Conservation (phyloP, 2,888 invertebrate genomes). For the Tiphia femorata region DNA sequence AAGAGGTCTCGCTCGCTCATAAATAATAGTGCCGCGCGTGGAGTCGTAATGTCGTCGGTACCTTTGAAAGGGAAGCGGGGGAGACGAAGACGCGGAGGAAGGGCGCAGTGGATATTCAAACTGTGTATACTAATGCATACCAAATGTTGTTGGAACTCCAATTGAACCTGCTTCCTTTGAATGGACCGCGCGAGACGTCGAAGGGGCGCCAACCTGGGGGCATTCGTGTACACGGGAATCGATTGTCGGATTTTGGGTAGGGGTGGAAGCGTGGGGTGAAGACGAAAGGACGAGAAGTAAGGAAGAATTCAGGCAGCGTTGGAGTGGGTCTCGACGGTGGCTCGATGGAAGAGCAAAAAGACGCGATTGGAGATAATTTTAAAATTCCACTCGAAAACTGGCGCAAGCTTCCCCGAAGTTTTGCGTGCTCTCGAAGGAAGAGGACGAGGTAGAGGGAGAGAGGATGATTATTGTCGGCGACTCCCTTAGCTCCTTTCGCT, state of each 20-base stretch:
- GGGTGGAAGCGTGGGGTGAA: background rate
- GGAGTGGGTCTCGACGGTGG: constrained; percentile 2
- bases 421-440: too few species aligned
- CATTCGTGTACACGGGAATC: constrained; percentile 32
- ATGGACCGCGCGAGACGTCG: constrained; percentile 13
- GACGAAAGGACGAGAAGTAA: background rate
- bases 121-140: constrained; percentile 56
- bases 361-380: background rate
- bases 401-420: background rate
- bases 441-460: too few species aligned
- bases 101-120: constrained; percentile 13
- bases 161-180: constrained; percentile 51
- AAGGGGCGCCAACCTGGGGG: background rate
- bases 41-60: too few species aligned
- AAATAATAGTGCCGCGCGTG: too few species aligned
- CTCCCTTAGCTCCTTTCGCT: constrained; percentile 13
- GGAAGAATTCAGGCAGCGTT: background rate
- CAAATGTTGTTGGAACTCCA: constrained; percentile 53
- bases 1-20: too few species aligned
- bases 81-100: background rate
- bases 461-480: too few species aligned
- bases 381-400: background rate
- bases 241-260: constrained; percentile 53
- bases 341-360: constrained; percentile 17
- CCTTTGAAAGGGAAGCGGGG: background rate